Conservation (phyloP, 2,888 invertebrate genomes). For the Drosophila borealis region DNA sequence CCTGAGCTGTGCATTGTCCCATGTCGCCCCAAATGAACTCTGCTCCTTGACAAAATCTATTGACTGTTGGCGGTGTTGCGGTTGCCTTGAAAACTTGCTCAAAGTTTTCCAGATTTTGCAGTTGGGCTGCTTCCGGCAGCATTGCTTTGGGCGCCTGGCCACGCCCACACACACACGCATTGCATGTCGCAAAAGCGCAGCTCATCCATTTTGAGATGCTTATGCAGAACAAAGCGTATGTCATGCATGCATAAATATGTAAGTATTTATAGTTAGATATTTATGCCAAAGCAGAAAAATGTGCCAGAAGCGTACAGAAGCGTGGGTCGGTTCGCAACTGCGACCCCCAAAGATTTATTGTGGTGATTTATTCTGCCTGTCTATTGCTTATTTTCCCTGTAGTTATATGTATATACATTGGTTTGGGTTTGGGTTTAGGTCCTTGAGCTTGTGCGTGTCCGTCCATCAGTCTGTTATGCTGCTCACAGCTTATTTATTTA, state of each 20-base stretch:
- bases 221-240: conserved; percentile 72
- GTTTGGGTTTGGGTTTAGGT: conserved; percentile 10
- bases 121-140: conserved; percentile 49
- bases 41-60: conserved; percentile 38
- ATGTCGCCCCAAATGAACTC: conserved; percentile 13
- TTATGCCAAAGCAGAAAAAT: conserved; percentile 72
- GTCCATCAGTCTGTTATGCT: conserved; percentile 38
- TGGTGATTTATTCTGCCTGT: conserved; percentile 72
- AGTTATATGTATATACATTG: conserved; percentile 35
- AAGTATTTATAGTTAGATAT: conserved; percentile 72
- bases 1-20: conserved; percentile 35
- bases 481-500: conserved; percentile 78
- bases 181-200: conserved; percentile 42
- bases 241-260: conserved; percentile 78
- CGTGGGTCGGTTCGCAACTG: conserved; percentile 55
- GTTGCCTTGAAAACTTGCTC: conserved; percentile 60
- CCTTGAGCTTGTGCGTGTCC: conserved; percentile 17
- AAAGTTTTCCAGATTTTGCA: conserved; percentile 62
- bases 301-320: conserved; percentile 32
- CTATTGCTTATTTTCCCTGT: conserved; percentile 39
- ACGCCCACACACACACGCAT: conserved; percentile 13
- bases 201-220: conserved; percentile 66
- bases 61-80: conserved; percentile 69
- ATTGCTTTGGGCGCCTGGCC: conserved; percentile 43
- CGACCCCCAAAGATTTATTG: conserved; percentile 74